phyloP scores from a whole-genome alignment of 2,113 vertebrate species.

The Meleagris gallopavo region DNA sequence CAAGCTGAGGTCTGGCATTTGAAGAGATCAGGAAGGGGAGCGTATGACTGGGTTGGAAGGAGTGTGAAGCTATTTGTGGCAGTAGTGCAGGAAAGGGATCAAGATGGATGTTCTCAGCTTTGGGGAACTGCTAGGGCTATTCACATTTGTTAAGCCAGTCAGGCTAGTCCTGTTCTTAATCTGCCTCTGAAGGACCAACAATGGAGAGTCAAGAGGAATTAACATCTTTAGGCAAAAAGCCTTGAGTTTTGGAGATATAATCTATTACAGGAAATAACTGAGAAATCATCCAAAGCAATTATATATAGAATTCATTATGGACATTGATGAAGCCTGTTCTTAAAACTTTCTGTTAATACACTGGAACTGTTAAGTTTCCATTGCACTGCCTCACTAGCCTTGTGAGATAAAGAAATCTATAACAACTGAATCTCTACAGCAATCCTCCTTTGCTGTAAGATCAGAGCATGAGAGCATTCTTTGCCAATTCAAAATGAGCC shows the following conservation, averaged over 20 bases:
- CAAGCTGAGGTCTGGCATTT: not conserved
- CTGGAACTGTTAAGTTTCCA: not conserved
- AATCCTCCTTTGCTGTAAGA: not conserved
- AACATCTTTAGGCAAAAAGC: not conserved
- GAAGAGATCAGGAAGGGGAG: not conserved
- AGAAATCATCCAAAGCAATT: not conserved
- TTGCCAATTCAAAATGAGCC: not conserved
- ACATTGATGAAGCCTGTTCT: not conserved
- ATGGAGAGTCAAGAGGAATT: not conserved
- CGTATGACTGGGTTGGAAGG: not conserved
- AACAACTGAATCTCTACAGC: not conserved
- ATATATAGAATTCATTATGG: not conserved
- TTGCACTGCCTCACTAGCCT: not conserved
- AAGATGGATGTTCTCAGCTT: not conserved
- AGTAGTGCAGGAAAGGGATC: not conserved
- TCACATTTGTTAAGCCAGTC: not conserved
- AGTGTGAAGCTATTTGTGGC: not conserved
- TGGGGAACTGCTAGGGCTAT: not conserved
- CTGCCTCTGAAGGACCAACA: not conserved
- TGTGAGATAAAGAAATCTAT: not conserved
- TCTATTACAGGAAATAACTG: not conserved
- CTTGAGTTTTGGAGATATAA: not conserved
- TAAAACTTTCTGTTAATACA: not conserved
- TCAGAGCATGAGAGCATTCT: not conserved
- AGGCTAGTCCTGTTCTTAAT: not conserved